These are phyloP conservation scores for Pseudobourletiella spinata DNA, from an alignment of 1,140 invertebrate species.

Conservation along the genomic window DNA sequence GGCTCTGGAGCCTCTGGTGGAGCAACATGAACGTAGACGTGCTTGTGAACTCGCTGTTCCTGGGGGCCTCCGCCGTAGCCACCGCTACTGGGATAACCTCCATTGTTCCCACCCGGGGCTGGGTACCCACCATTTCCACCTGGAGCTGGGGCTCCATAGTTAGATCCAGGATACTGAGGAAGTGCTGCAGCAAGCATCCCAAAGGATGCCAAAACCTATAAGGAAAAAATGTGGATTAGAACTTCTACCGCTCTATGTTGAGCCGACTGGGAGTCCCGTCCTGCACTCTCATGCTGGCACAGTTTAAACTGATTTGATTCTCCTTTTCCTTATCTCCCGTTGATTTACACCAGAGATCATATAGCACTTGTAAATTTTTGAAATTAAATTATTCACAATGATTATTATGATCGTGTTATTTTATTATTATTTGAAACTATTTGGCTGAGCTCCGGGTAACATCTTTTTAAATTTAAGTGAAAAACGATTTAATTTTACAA, in stretches of 20 bases:
- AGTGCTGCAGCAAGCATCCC: constrained; percentile 12
- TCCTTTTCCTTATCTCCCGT: neutral
- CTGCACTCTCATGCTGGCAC: neutral
- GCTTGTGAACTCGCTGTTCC: constrained; percentile 11
- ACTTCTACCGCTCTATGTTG: no score
- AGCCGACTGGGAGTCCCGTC: neutral
- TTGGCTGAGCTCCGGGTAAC: no score
- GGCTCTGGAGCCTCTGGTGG: constrained; percentile 17
- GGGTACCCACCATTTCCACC: neutral
- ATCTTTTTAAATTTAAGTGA: no score
- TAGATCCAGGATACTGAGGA: constrained; percentile 12
- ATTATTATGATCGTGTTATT: no score
- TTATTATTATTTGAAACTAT: no score
- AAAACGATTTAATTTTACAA: no score
- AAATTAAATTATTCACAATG: no score
- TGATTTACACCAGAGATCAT: neutral
- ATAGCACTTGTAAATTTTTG: neutral
- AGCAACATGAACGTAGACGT: constrained; percentile 23
- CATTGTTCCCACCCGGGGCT: neutral
- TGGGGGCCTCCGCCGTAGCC: neutral
- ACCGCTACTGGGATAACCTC: neutral
- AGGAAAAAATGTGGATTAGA: no score
- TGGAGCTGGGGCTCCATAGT: constrained; percentile 14
- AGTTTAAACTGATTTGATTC: neutral
- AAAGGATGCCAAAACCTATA: neutral